These are phyloP conservation scores for Ahaetulla prasina DNA, from an alignment of 2,113 vertebrate genomes.

Conservation along the genomic window DNA sequence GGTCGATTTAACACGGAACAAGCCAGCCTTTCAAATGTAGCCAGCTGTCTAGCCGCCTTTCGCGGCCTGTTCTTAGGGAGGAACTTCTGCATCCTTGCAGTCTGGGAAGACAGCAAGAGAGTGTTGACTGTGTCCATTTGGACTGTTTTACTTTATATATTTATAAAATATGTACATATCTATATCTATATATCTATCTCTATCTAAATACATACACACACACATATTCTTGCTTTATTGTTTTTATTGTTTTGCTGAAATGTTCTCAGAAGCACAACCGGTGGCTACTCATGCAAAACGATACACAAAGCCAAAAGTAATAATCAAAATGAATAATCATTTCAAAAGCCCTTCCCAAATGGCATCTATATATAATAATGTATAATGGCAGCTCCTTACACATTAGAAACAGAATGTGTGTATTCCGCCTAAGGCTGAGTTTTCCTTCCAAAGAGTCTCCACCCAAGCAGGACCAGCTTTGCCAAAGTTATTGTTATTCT, in stretches of 20 bases:
- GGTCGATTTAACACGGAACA: not conserved
- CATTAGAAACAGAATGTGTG: not conserved
- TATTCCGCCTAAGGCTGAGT: not conserved
- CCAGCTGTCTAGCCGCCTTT: not conserved
- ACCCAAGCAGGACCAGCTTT: not conserved
- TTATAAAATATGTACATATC: too few species aligned
- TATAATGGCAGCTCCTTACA: not conserved
- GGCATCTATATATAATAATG: too few species aligned
- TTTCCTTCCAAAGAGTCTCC: not conserved
- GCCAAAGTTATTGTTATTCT: not conserved
- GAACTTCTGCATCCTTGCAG: not conserved
- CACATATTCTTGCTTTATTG: not conserved
- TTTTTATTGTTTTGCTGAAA: not conserved
- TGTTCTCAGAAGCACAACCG: not conserved
- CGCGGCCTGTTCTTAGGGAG: not conserved
- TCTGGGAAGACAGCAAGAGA: not conserved
- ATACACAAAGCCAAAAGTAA: not conserved
- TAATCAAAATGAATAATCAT: too few species aligned
- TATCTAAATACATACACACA: too few species aligned
- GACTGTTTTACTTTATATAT: too few species aligned
- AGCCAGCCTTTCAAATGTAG: not conserved
- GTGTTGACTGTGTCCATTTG: not conserved
- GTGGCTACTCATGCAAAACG: not conserved
- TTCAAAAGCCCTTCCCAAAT: not conserved
- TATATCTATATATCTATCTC: too few species aligned